These are phyloP conservation scores for Drosophila koepferae DNA, from an alignment of 2,888 invertebrate genomes.

Conservation along the genomic window DNA sequence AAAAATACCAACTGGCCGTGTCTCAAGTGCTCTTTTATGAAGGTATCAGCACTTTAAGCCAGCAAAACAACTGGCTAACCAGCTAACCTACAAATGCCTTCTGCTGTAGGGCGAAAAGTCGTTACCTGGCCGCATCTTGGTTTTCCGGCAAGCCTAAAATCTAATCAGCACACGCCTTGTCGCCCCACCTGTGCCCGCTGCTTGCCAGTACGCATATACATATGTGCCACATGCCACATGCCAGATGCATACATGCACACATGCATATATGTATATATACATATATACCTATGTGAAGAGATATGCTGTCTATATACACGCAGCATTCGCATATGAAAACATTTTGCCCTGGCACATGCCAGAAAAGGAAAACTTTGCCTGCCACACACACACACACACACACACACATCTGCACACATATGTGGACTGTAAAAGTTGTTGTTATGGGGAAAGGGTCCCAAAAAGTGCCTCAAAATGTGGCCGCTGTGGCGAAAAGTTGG, in stretches of 20 bases:
- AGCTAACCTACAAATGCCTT: conserved; percentile 65
- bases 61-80: conserved; percentile 44
- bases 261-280: neutral
- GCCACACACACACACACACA: conserved; percentile 32
- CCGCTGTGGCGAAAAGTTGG: conserved; percentile 41
- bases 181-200: conserved; percentile 35
- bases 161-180: conserved; percentile 69
- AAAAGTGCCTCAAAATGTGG: conserved; percentile 41
- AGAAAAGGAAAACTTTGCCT: conserved; percentile 50
- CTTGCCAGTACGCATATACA: conserved; percentile 6
- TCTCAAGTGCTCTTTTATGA: conserved; percentile 8
- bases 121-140: conserved; percentile 52
- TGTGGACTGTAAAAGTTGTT: conserved; percentile 31
- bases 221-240: conserved; percentile 6
- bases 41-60: conserved; percentile 16
- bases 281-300: conserved; percentile 9
- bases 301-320: conserved; percentile 24
- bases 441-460: conserved; percentile 22
- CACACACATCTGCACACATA: too few relatives aligned
- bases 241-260: conserved; percentile 5
- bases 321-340: conserved; percentile 30
- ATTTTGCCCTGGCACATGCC: conserved; percentile 55
- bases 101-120: conserved; percentile 31
- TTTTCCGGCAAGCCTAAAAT: conserved; percentile 54
- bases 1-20: neutral